Percentiles rank a stretch among this genome's conserved stretches.
Evolutionary conservation across 2,113 vertebrate genomes (phyloP).

Genomic region (Grammomys surdaster): DNA sequence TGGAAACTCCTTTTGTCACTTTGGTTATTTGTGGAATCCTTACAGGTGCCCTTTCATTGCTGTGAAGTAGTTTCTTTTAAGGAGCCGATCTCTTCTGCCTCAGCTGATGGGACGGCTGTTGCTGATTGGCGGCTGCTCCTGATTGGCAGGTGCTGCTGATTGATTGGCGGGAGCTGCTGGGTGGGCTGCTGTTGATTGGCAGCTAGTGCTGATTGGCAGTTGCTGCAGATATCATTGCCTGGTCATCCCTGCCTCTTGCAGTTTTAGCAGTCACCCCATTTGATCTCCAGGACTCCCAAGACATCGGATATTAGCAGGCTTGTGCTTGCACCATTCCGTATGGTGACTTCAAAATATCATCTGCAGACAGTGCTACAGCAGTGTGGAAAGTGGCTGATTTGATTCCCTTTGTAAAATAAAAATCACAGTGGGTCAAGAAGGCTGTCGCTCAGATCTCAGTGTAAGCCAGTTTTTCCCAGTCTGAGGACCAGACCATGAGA

Average conservation of each 20-base stretch:
- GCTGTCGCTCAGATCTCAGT: not conserved
- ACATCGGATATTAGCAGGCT: not conserved
- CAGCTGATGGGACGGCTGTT: fast-evolving
- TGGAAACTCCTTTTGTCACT: not conserved
- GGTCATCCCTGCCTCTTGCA: not conserved
- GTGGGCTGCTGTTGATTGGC: fast-evolving
- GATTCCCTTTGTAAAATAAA: conserved; percentile 1
- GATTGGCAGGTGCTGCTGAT: no score
- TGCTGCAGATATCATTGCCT: not conserved
- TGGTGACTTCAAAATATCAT: not conserved
- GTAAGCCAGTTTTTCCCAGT: not conserved
- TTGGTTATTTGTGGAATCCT: not conserved
- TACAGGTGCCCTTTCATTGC: not conserved
- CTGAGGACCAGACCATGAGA: not conserved
- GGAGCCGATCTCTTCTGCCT: not conserved
- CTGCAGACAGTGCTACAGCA: not conserved
- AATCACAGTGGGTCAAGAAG: not conserved
- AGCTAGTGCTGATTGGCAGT: fast-evolving
- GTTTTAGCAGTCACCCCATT: not conserved
- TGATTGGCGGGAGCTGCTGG: not conserved
- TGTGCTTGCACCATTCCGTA: not conserved
- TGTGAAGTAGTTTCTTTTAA: not conserved
- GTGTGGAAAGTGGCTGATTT: not conserved
- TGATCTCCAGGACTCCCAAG: not conserved
- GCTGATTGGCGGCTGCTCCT: no score